Percentiles rank a stretch among this genome's conserved stretches.
phyloP scores from a whole-genome alignment of 2,797 vertebrate genomes.

The Muscicapa striata region DNA sequence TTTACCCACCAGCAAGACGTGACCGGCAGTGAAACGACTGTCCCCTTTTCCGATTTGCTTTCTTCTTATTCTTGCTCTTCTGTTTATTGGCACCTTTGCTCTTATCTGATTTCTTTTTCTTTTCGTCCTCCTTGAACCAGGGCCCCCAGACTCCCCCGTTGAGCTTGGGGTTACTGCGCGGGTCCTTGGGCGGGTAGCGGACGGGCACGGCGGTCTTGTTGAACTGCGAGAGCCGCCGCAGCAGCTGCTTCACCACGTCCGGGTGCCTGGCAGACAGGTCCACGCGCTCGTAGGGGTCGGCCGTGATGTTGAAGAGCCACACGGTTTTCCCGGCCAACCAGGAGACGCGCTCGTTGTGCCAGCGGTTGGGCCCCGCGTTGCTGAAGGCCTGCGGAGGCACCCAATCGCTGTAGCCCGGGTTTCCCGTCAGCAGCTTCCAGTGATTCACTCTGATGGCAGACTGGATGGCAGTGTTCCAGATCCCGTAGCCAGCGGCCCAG shows the following conservation, averaged over 20 bases:
- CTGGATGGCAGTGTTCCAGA: constrained; percentile 96
- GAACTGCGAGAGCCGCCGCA: constrained; percentile 87
- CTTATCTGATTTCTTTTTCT: constrained; percentile 76
- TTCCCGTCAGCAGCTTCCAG: constrained; percentile 95
- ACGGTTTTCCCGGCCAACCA: constrained; percentile 89
- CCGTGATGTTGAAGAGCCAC: constrained; percentile 97
- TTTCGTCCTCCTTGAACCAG: constrained; percentile 88
- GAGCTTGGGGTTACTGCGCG: constrained; percentile 93
- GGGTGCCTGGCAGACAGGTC: constrained; percentile 89
- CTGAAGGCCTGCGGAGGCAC: constrained; percentile 96
- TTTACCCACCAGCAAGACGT: constrained; percentile 25
- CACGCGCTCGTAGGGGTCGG: constrained; percentile 92
- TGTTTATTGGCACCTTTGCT: constrained; percentile 76
- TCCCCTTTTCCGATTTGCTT: neutral
- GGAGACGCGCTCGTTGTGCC: constrained; percentile 89
- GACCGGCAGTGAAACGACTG: constrained; percentile 45
- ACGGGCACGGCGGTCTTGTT: constrained; percentile 92
- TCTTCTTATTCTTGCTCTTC: constrained; percentile 70
- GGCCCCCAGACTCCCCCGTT: constrained; percentile 97
- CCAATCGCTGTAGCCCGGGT: constrained; percentile 95
- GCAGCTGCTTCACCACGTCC: constrained; percentile 89
- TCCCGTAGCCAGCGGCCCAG: constrained; percentile 90
- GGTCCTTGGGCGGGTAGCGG: constrained; percentile 92
- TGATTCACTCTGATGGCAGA: constrained; percentile 92
- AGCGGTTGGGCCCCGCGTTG: constrained; percentile 84